A percentile compares a stretch with the other conserved stretches of the same genome.
These are phyloP conservation scores for Kryptolebias marmoratus DNA, from an alignment of 2,113 vertebrate genomes.

Conservation along the genomic window DNA sequence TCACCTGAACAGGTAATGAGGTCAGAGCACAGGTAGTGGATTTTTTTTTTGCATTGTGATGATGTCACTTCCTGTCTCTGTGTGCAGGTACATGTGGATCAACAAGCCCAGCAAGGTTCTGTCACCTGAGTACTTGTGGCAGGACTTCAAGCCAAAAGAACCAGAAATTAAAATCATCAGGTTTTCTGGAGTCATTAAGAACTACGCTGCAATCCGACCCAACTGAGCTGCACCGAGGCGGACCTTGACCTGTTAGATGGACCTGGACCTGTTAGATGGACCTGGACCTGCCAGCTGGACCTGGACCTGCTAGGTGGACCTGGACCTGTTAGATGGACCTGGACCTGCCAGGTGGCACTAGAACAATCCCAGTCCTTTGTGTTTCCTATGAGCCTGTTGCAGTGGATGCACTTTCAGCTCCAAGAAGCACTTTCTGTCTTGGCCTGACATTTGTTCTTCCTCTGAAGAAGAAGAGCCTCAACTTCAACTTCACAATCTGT, in stretches of 20 bases:
- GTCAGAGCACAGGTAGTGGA: neutral
- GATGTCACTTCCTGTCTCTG: conserved; percentile 18
- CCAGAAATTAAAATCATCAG: conserved; percentile 70
- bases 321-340: too few relatives aligned
- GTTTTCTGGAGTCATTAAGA: conserved; percentile 74
- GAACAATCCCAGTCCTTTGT: neutral
- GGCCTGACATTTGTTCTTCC: too few relatives aligned
- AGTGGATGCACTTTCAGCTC: neutral
- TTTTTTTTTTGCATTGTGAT: neutral
- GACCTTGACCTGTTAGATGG: neutral
- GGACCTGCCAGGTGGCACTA: neutral
- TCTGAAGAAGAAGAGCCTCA: too few relatives aligned
- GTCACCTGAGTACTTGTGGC: conserved; percentile 84
- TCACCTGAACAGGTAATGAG: conserved; percentile 77
- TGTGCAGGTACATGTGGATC: conserved; percentile 71
- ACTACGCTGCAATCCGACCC: conserved; percentile 56
- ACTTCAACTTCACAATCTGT: neutral
- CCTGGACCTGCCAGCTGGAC: neutral
- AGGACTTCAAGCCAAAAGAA: conserved; percentile 68
- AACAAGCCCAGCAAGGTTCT: conserved; percentile 83
- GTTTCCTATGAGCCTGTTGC: neutral
- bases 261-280: too few relatives aligned
- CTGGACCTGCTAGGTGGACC: too few relatives aligned
- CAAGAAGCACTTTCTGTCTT: too few relatives aligned
- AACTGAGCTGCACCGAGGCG: conserved; percentile 7